phyloP scores from a whole-genome alignment of 1,140 invertebrate genomes.

The Rhopalosiphum padi region DNA sequence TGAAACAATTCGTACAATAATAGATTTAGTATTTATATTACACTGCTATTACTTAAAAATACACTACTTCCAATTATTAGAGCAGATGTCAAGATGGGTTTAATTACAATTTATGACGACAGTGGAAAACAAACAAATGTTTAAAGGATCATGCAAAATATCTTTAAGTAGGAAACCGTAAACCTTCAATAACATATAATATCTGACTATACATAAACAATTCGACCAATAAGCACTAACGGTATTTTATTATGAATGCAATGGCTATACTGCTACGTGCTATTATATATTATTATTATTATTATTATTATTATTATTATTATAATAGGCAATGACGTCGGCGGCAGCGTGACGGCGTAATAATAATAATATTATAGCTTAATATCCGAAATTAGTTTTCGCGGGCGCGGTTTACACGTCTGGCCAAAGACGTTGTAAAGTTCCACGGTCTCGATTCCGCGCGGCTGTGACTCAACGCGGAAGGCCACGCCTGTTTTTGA shows the following conservation, averaged over 20 bases:
- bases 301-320: neutral
- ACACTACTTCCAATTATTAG: too few relatives aligned
- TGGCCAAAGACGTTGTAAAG: neutral
- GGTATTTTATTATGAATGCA: neutral
- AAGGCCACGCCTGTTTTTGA: constrained; percentile 43
- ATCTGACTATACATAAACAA: neutral
- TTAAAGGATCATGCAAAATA: too few relatives aligned
- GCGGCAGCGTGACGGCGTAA: neutral
- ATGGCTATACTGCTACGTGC: neutral
- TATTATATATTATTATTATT: neutral
- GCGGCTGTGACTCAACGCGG: neutral
- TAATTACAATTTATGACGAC: too few relatives aligned
- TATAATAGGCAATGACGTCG: neutral
- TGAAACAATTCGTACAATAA: too few relatives aligned
- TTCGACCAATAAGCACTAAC: neutral
- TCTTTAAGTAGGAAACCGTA: too few relatives aligned
- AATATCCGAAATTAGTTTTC: neutral
- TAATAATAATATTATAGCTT: neutral
- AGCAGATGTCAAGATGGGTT: too few relatives aligned
- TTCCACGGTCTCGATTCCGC: neutral
- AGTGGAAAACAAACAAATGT: too few relatives aligned
- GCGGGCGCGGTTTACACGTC: neutral
- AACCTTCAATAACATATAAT: too few relatives aligned
- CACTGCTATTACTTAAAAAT: too few relatives aligned
- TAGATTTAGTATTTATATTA: too few relatives aligned